Conservation (phyloP, 2,113 vertebrate species). For the Sapajus apella region DNA sequence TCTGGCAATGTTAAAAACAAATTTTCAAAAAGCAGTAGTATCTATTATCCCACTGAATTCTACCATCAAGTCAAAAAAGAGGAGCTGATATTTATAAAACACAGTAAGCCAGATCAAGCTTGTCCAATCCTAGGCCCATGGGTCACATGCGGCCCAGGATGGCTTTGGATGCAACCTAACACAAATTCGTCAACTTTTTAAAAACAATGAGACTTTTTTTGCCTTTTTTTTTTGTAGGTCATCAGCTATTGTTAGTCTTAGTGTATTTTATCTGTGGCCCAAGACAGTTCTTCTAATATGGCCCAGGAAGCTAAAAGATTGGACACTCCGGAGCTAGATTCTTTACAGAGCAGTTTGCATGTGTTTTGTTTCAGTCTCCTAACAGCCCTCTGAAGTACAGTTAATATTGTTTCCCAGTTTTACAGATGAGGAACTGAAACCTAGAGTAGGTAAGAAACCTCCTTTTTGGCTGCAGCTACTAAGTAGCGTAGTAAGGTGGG, state of each 20-base stretch:
- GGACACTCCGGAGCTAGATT: neutral
- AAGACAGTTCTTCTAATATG: too few relatives aligned
- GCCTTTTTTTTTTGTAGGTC: too few relatives aligned
- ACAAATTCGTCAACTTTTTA: too few relatives aligned
- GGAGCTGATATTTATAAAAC: neutral
- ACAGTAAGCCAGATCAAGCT: neutral
- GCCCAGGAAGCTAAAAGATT: too few relatives aligned
- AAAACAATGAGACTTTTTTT: too few relatives aligned
- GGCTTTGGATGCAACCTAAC: too few relatives aligned
- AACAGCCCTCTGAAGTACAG: neutral
- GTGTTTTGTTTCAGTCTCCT: neutral
- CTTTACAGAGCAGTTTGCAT: neutral
- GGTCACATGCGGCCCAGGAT: too few relatives aligned
- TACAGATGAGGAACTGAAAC: neutral
- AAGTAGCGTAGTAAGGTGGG: neutral
- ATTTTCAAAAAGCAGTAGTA: neutral
- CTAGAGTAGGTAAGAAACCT: neutral
- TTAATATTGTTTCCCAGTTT: neutral
- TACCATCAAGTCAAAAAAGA: neutral
- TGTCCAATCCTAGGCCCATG: too few relatives aligned
- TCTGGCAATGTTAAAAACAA: neutral
- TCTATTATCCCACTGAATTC: neutral
- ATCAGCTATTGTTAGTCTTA: too few relatives aligned
- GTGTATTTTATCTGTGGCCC: too few relatives aligned
- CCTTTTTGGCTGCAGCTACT: neutral